Evolutionary conservation across 2,113 vertebrate species (phyloP), one percentile per base, ranked within the genome.

Genomic region (Lamprologus sp.): DNA sequence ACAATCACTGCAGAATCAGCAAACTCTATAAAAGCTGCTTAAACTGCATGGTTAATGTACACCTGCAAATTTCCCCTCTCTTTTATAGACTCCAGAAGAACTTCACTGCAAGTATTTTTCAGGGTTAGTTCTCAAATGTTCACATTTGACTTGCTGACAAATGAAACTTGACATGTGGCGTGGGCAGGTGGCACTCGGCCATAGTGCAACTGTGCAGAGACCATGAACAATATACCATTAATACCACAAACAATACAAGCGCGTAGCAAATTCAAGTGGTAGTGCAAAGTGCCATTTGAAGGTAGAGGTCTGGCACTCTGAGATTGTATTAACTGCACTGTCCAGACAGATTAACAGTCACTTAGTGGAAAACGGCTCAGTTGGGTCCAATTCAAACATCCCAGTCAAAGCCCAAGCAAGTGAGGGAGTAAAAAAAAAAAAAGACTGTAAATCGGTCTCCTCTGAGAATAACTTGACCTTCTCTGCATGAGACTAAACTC

Each of bases 391-490:
- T 79, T 87, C 58, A 83, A 73, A 79, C 70, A n/a, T 80, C 73
- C 89, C 26, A 14, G 70, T 80, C 10, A 70, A 77, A 85, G 55
- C 21, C 55, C 7, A 7, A 60, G 65, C 19, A 8, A 58, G 68
- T 65, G 28, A 21, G 53, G 9, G 37, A 13, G 60, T n/a, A 21
- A 17, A 33, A 83, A 63, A 40, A n/a, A n/a, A 13, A 26, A 40
- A 37, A 51, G 40, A 47, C 68, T 86, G 83, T 8, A 56, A 65
- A 21, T 54, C 26, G 11, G 5, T 65, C 75, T 84, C 56, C 53
- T 42, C 82, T 84, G 92, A 91, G 89, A 94, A 91, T 84, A 93
- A 83, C 86, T 88, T 90, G 87, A 92, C 91, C 89, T 79, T 37
- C 53, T 49, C 73, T n/a, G 54, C 60, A 33, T 84, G 88, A 84